Percentiles rank a stretch among this genome's conserved stretches.
These are phyloP conservation scores for Psix sp. DNA, from an alignment of 1,140 invertebrate genomes.

Conservation along the genomic window DNA sequence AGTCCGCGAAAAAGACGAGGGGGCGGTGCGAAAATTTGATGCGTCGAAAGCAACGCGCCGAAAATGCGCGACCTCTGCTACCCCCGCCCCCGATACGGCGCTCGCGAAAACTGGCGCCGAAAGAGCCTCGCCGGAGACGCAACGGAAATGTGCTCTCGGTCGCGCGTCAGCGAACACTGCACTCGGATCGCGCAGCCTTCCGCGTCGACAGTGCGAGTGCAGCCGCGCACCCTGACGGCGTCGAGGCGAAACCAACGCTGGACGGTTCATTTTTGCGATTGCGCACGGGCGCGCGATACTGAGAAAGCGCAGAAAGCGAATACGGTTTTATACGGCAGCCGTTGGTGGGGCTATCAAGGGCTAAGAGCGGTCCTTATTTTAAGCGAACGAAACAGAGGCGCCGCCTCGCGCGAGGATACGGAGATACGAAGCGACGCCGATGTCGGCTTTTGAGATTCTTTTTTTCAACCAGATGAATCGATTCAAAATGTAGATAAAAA, in stretches of 20 bases:
- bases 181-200: neutral
- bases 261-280: neutral
- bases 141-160: neutral
- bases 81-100: constrained; percentile 4
- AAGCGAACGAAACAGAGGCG: no score
- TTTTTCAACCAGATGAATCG: no score
- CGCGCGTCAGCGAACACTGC: constrained; percentile 1
- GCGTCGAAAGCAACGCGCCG: constrained; percentile 20
- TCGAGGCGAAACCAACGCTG: neutral
- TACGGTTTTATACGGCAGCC: no score
- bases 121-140: neutral
- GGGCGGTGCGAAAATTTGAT: constrained; percentile 13
- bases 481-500: no score
- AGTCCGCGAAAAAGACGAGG: constrained; percentile 15
- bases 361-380: no score
- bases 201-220: neutral
- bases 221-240: neutral
- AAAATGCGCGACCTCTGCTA: constrained; percentile 22
- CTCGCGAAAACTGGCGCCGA: constrained; percentile 5
- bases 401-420: no score
- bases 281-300: no score
- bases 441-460: no score
- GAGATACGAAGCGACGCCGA: no score
- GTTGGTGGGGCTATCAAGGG: no score
- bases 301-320: no score